These are phyloP conservation scores for Chondrosia reniformis DNA, from an alignment of 37 sponge, comb jelly and placozoan genomes.

Conservation along the genomic window DNA sequence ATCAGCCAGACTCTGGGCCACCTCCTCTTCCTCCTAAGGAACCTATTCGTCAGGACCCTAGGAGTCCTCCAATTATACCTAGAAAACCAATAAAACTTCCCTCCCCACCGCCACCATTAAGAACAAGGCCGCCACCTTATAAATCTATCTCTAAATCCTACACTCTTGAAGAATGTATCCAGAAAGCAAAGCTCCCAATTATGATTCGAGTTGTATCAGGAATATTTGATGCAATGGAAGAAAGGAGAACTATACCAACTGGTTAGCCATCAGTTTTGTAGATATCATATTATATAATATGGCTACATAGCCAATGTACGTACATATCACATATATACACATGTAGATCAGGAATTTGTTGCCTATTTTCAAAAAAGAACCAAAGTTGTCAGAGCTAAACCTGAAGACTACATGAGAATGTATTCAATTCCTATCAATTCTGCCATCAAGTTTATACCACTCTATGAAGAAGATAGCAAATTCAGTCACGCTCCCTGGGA, in stretches of 20 bases:
- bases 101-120: background rate
- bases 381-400: slow-evolving; percentile 8
- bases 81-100: background rate
- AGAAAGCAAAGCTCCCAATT: slow-evolving; percentile 5
- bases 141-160: background rate
- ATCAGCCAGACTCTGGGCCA: too few relatives aligned
- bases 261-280: background rate
- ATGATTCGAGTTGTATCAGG: slow-evolving; percentile 7
- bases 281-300: background rate
- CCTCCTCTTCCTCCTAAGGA: slow-evolving; percentile 1
- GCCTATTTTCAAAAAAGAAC: slow-evolving; percentile 9
- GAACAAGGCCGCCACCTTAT: background rate
- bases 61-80: background rate
- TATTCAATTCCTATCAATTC: slow-evolving; percentile 13
- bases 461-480: background rate
- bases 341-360: background rate
- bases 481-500: background rate
- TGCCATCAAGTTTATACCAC: slow-evolving; percentile 15
- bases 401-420: background rate
- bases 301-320: background rate
- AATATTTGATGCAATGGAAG: slow-evolving; percentile 3
- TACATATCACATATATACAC: background rate
- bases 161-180: background rate
- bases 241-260: slow-evolving; percentile 20
- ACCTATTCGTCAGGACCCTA: background rate